phyloP scores from a whole-genome alignment of 2,797 vertebrate genomes.

The Acipenser oxyrinchus region DNA sequence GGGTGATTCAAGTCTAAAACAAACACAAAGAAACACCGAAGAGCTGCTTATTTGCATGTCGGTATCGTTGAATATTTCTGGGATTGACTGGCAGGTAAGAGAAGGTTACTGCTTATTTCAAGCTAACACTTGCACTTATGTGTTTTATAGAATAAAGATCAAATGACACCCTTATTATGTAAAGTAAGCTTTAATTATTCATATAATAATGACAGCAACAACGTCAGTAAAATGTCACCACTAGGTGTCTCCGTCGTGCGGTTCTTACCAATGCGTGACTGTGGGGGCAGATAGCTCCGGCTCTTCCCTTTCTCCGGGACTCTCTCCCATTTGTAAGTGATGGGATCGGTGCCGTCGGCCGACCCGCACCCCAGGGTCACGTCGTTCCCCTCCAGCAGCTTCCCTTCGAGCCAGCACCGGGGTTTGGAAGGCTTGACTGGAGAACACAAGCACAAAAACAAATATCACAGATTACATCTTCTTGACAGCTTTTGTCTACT shows the following conservation, averaged over 20 bases:
- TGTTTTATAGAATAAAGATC: too few species aligned
- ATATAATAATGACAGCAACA: too few species aligned
- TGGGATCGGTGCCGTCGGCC: slow-evolving; percentile 79
- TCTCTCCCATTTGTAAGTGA: slow-evolving; percentile 84
- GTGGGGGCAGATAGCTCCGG: slow-evolving; percentile 18
- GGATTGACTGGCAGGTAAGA: too few species aligned
- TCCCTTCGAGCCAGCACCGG: slow-evolving; percentile 80
- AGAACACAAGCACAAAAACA: not conserved
- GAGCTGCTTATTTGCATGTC: not conserved
- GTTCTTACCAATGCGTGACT: slow-evolving; percentile 71
- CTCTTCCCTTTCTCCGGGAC: slow-evolving; percentile 73
- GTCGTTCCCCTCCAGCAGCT: slow-evolving; percentile 71
- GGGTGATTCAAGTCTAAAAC: slow-evolving; percentile 76
- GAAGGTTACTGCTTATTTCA: too few species aligned
- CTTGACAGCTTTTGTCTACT: too few species aligned
- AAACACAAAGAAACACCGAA: not conserved
- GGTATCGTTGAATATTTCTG: too few species aligned
- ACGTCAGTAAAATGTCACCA: too few species aligned
- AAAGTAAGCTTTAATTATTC: too few species aligned
- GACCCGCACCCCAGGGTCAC: slow-evolving; percentile 85
- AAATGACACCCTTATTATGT: too few species aligned
- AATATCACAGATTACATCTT: not conserved
- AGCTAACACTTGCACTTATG: too few species aligned
- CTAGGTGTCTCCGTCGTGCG: not conserved
- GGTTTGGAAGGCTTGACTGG: slow-evolving; percentile 90